A percentile compares a stretch with the other conserved stretches of the same genome.
These are phyloP conservation scores for Trogon melanurus DNA, from an alignment of 2,113 vertebrate genomes.

Conservation along the genomic window DNA sequence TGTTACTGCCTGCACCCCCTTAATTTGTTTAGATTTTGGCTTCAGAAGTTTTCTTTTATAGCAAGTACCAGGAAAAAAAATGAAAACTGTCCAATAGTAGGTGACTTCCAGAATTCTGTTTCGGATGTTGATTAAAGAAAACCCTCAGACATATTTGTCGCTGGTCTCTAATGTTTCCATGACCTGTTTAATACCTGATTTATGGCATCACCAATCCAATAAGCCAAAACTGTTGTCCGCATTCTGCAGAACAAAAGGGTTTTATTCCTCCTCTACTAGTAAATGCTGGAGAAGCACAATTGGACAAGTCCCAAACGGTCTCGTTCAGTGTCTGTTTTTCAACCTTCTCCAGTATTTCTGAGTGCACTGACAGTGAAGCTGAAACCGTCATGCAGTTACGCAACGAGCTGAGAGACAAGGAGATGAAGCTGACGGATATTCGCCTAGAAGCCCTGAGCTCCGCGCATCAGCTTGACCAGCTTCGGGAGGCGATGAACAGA, in stretches of 20 bases:
- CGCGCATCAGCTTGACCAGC: conserved; percentile 96
- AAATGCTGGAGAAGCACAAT: neutral
- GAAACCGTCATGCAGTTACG: conserved; percentile 96
- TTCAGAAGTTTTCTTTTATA: conserved; percentile 12
- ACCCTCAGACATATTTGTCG: neutral
- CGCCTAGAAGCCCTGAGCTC: conserved; percentile 97
- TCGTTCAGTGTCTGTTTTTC: neutral
- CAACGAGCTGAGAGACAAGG: conserved; percentile 95
- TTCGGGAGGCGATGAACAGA: conserved; percentile 96
- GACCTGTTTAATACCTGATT: neutral
- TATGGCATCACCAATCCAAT: neutral
- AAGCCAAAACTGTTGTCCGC: neutral
- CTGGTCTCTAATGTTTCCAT: neutral
- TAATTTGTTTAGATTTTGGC: neutral
- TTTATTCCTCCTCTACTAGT: neutral
- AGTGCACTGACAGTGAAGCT: conserved; percentile 92
- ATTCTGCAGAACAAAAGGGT: neutral
- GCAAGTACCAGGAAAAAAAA: neutral
- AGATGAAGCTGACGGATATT: conserved; percentile 98
- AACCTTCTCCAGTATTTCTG: conserved; percentile 81
- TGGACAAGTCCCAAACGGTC: neutral
- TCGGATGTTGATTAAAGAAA: neutral
- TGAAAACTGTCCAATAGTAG: neutral
- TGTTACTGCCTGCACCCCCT: neutral
- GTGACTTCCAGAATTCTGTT: neutral